Evolutionary conservation across 2,888 invertebrate species (phyloP), one percentile per base, ranked within the genome.

Genomic region (Yponomeuta malinellus): DNA sequence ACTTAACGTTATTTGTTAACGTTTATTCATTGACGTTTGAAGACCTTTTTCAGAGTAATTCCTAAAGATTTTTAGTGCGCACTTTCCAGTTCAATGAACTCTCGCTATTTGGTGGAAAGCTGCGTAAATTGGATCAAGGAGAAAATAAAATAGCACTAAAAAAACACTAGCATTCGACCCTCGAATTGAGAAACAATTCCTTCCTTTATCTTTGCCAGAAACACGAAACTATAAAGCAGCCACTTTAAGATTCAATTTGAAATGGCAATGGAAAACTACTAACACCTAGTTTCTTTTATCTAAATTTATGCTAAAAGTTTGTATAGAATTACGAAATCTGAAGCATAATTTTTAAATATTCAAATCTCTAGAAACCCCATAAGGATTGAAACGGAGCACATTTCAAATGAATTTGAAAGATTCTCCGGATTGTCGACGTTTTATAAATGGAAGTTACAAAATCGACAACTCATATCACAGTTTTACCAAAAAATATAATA

Each of bases 1-100:
- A 52, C 71, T 48, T 6, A 59, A 71, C 63, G 48, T 63, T 72
- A 71, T 71, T 71, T 68, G n/a, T 64, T 29, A 29, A 31, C 3
- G 29, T 1, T 23, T 23, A 64, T 10, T 15, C 31, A 33, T 29
- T 65, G 12, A 59, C 8, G 15, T 59, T 15, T 59, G 15, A 59
- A 59, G 52, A 59, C 15, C 12, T 12, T 12, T 59, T 59, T 59
- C 12, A 15, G 15, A 5, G 15, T 59, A 59, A 15, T 59, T 15
- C 12, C 52, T 59, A 33, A 2, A 33, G 2, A 33, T 33, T 33
- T 23, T 33, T 33, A 59, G 15, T 59, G 33, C 33, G 33, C 33
- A 52, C 1, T 59, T 59, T 59, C 52, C 52, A 59, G 12, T 59
- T 59, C 52, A 15, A 59, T 59, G 52, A 15, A 59, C 52, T 59